Conservation (phyloP, 2,113 vertebrate genomes). For the Tachuris rubrigastra region DNA sequence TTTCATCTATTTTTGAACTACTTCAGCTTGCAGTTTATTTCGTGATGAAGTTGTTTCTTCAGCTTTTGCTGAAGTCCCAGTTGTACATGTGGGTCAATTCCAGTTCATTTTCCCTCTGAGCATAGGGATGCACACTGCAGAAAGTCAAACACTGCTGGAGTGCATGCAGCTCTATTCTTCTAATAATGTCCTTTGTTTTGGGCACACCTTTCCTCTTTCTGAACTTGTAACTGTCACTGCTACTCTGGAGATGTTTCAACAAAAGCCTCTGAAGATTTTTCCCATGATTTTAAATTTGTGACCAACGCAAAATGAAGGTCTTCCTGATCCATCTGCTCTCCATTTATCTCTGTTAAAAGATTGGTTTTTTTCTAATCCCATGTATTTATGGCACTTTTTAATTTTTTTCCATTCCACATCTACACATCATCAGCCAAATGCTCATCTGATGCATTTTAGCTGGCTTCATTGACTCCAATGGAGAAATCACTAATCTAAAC, state of each 20-base stretch:
- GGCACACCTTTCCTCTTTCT: neutral
- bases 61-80: neutral
- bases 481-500: conserved; percentile 17
- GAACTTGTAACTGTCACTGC: neutral
- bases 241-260: neutral
- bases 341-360: neutral
- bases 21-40: neutral
- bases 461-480: neutral
- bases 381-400: neutral
- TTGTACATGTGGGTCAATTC: neutral
- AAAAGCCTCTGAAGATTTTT: neutral
- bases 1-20: conserved; percentile 12
- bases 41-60: conserved; percentile 16
- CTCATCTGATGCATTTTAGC: conserved; percentile 10
- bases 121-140: neutral
- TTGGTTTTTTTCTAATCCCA: neutral
- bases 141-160: neutral
- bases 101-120: conserved; percentile 10
- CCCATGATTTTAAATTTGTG: neutral
- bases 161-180: neutral
- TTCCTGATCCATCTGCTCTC: neutral
- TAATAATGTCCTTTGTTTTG: neutral
- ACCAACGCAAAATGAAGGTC: neutral
- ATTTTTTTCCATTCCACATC: neutral
- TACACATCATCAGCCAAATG: neutral